phyloP scores from a whole-genome alignment of 2,113 vertebrate species.

The Todiramphus chloris region DNA sequence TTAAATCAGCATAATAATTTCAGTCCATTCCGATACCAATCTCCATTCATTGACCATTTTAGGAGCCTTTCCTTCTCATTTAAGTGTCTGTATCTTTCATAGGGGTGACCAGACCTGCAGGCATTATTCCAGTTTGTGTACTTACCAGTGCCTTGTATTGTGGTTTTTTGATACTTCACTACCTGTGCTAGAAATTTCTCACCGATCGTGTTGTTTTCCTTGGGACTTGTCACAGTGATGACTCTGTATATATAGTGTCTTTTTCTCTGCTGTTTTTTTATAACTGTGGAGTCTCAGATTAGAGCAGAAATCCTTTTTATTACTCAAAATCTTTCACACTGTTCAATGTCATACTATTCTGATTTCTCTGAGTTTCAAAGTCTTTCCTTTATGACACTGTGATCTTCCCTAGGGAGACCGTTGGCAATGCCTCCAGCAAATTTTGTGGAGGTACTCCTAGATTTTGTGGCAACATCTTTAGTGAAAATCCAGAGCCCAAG shows the following conservation, averaged over 20 bases:
- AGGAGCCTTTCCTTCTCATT: background rate
- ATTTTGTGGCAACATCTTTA: background rate
- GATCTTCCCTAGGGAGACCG: background rate
- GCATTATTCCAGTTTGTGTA: background rate
- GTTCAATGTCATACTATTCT: background rate
- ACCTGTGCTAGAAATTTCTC: background rate
- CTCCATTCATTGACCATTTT: background rate
- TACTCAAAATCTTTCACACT: background rate
- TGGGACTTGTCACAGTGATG: background rate
- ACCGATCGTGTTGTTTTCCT: background rate
- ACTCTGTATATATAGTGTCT: background rate
- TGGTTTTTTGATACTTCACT: background rate
- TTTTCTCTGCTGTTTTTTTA: background rate
- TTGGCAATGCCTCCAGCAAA: background rate
- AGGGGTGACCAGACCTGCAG: background rate
- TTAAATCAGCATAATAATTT: background rate
- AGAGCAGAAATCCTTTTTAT: background rate
- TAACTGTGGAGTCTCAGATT: background rate
- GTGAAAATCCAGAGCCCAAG: background rate
- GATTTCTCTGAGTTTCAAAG: background rate
- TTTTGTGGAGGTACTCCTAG: background rate
- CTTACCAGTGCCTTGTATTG: rapidly evolving
- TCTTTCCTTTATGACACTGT: background rate
- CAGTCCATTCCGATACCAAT: background rate
- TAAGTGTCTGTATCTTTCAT: background rate